Percentiles rank a stretch among this genome's conserved stretches.
These are phyloP conservation scores for Synergus laeviventris DNA, from an alignment of 2,888 invertebrate genomes.

Conservation along the genomic window DNA sequence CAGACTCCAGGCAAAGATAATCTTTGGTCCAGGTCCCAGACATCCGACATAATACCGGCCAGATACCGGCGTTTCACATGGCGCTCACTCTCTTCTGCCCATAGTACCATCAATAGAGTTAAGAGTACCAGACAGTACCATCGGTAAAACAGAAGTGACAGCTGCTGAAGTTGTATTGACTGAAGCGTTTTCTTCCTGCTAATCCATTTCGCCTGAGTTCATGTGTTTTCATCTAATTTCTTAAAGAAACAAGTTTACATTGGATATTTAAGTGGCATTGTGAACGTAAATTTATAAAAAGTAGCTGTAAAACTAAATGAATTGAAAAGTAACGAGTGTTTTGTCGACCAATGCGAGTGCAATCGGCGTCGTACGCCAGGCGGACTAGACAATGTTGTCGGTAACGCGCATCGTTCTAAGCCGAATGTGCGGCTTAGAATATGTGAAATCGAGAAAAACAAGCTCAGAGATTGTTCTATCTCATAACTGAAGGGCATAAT, in stretches of 20 bases:
- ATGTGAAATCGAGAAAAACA: neutral
- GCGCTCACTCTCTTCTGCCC: no score
- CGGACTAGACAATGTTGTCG: neutral
- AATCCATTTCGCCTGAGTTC: conserved; percentile 7
- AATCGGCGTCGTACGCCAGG: conserved; percentile 15
- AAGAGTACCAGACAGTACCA: no score
- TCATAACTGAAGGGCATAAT: neutral
- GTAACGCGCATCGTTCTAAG: conserved; percentile 2
- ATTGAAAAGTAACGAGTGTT: conserved; percentile 6
- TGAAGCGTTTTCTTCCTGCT: neutral
- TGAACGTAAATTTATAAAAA: neutral
- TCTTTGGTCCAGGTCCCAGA: no score
- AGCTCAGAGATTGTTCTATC: neutral
- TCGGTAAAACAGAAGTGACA: neutral
- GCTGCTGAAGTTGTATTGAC: conserved; percentile 20
- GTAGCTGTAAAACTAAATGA: neutral
- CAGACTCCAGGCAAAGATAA: no score
- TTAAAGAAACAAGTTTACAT: neutral
- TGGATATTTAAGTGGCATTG: neutral
- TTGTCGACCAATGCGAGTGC: conserved; percentile 15
- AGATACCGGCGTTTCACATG: no score
- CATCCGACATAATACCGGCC: no score
- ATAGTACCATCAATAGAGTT: no score
- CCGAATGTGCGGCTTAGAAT: neutral
- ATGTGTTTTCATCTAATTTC: neutral